phyloP scores from a whole-genome alignment of 1,140 invertebrate genomes.

The Bathynomus jamesi region DNA sequence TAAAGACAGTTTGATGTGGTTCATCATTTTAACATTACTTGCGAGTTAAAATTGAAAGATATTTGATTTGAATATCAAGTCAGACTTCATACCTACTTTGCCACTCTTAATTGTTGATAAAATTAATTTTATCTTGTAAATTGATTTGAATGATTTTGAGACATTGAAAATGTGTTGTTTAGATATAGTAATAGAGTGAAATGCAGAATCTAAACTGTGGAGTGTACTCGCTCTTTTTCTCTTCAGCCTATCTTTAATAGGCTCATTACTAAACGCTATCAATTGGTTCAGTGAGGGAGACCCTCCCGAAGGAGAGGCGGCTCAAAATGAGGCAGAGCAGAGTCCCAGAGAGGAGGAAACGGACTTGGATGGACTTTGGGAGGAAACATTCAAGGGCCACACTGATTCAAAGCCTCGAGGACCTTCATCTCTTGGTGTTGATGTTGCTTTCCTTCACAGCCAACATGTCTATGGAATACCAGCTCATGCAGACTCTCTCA shows the following conservation, averaged over 20 bases:
- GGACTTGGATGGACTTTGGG: constrained; percentile 79
- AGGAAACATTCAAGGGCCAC: constrained; percentile 91
- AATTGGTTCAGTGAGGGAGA: constrained; percentile 12
- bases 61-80: too few relatives aligned
- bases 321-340: constrained; percentile 36
- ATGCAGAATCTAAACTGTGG: too few relatives aligned
- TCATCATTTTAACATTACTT: too few relatives aligned
- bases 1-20: too few relatives aligned
- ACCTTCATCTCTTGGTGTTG: constrained; percentile 87
- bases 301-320: constrained; percentile 38
- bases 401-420: constrained; percentile 88
- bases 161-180: too few relatives aligned
- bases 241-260: constrained; percentile 4
- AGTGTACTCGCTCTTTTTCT: too few relatives aligned
- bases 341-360: constrained; percentile 46
- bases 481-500: constrained; percentile 88
- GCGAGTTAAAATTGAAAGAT: too few relatives aligned
- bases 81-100: too few relatives aligned
- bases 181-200: too few relatives aligned
- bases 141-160: too few relatives aligned
- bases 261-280: constrained; percentile 5
- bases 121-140: too few relatives aligned
- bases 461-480: constrained; percentile 92
- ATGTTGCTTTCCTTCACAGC: constrained; percentile 86
- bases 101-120: too few relatives aligned